Conservation (phyloP, 2,113 vertebrate species). For the Rhinoptilus africanus region DNA sequence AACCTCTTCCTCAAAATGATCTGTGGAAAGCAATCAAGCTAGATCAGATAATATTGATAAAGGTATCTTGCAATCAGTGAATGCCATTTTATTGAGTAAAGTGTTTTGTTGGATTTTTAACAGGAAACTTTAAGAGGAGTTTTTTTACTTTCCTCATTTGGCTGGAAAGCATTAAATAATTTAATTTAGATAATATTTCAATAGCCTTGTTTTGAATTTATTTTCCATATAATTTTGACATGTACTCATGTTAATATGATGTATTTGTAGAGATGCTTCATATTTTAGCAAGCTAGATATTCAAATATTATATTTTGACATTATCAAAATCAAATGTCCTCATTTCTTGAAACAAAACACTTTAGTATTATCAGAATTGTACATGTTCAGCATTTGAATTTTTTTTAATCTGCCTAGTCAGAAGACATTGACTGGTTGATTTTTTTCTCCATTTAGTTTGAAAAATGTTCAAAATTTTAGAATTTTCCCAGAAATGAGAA, state of each 20-base stretch:
- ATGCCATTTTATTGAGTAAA: background rate
- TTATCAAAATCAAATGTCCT: background rate
- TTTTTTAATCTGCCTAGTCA: background rate
- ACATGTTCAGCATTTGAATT: background rate
- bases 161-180: background rate
- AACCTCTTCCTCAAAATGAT: background rate
- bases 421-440: background rate
- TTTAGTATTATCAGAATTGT: background rate
- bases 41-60: background rate
- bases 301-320: background rate
- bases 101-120: background rate
- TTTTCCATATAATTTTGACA: background rate
- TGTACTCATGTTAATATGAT: background rate
- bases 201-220: background rate
- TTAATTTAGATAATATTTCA: background rate
- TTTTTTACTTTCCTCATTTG: background rate
- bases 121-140: background rate
- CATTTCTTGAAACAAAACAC: background rate
- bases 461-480: background rate
- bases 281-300: background rate
- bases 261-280: background rate
- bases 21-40: background rate
- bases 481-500: background rate
- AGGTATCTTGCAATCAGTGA: background rate
- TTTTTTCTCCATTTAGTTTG: background rate